phyloP scores from a whole-genome alignment of 2,113 vertebrate species.

The Corvus cornix region DNA sequence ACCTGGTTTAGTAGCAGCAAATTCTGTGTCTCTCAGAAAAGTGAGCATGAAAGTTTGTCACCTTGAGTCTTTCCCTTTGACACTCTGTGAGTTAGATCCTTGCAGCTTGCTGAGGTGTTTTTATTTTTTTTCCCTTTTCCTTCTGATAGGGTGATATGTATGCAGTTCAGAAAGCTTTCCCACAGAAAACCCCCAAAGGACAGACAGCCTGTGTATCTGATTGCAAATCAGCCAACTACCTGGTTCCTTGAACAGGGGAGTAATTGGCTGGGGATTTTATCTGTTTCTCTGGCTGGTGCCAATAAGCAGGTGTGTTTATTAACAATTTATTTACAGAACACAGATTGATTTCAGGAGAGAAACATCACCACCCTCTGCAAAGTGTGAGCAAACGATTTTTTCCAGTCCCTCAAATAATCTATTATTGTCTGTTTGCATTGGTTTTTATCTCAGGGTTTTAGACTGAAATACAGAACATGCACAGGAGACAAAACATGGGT shows the following conservation, averaged over 20 bases:
- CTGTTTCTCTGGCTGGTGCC: slow-evolving; percentile 47
- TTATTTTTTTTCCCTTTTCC: neutral
- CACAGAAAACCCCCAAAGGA: slow-evolving; percentile 5
- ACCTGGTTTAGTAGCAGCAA: slow-evolving; percentile 31
- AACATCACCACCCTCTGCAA: slow-evolving; percentile 6
- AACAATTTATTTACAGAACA: slow-evolving; percentile 75
- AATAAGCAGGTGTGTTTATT: slow-evolving; percentile 64
- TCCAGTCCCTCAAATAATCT: neutral
- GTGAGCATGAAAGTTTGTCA: neutral
- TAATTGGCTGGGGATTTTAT: slow-evolving; percentile 68
- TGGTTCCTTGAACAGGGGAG: neutral
- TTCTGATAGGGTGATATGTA: slow-evolving; percentile 16
- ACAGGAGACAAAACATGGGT: neutral
- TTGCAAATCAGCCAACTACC: slow-evolving; percentile 53
- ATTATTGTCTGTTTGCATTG: neutral
- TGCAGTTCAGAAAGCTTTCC: slow-evolving; percentile 27
- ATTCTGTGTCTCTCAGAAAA: slow-evolving; percentile 16
- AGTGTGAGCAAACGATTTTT: slow-evolving; percentile 38
- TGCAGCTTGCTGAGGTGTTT: neutral
- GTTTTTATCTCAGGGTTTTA: neutral
- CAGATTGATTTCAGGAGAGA: slow-evolving; percentile 57
- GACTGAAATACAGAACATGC: neutral
- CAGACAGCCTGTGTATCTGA: slow-evolving; percentile 33
- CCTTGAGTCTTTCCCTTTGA: slow-evolving; percentile 26
- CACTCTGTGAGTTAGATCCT: neutral